Evolutionary conservation across 2,888 invertebrate genomes (phyloP), one percentile per base, ranked within the genome.

Genomic region (Aporophyla lueneburgensis): DNA sequence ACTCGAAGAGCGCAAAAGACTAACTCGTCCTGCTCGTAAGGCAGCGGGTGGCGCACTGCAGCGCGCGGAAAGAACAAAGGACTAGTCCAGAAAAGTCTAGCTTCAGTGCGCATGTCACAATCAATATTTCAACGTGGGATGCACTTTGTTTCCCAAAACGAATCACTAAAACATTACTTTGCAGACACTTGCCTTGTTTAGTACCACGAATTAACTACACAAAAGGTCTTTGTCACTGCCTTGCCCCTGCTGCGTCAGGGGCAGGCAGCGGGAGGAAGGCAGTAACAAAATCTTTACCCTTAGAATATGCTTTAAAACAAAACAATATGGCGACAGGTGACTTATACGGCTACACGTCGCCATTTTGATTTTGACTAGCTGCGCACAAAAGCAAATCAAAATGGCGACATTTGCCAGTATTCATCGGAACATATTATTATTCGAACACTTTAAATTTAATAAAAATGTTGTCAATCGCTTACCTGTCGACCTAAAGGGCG

Each of bases 61-160:
- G 46, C 46, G 46, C 1, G 6, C 56, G 0, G 5, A 14, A 56
- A 10, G 21, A 12, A 61, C 61, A 61, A 33, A 27, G 19, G 5
- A 16, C 24, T 16, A n/a, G n/a, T 66, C 66, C 51, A 66, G 27
- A 66, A 27, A 21, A 10, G 6, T 19, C 49, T 71, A 46, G 33
- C 61, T 67, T 10, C 54, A 33, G 19, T 49, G 70, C 70, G 67
- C 69, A 67, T 21, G 69, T 46, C 68, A 67, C 68, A 10, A 69
- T 68, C 69, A 69, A 69, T 69, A 67, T 21, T 61, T 40, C 7
- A 16, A 5, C 43, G 63, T 10, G 63, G 24, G 43, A 43, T n/a
- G 62, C 7, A 40, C 33, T 62, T 40, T 16, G 40, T 40, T n/a
- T 1, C 0, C 16, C 43, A 10, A n/a, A n/a, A 43, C 43, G 43